Percentiles rank a stretch among this genome's conserved stretches.
Evolutionary conservation across 2,888 invertebrate genomes (phyloP).

Genomic region (Synergus gifuensis): DNA sequence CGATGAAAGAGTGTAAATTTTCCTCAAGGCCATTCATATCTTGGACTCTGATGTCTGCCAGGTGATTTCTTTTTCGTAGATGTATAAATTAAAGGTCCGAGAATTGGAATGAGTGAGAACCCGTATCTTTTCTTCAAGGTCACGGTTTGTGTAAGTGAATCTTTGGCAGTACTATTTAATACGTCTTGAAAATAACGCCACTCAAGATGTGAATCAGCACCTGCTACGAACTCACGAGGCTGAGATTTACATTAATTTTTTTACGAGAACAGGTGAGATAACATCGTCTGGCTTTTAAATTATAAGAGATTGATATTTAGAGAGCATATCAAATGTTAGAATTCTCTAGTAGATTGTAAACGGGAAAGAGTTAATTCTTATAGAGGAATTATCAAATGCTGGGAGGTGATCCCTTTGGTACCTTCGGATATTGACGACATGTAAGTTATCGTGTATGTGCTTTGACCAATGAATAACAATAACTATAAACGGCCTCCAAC

Average conservation of each 20-base stretch:
- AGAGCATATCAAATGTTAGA: too few species aligned
- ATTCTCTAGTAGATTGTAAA: too few species aligned
- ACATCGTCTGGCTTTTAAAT: too few species aligned
- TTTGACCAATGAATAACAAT: constrained; percentile 39
- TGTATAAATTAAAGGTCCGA: constrained; percentile 31
- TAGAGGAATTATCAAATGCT: too few species aligned
- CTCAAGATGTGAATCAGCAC: background rate
- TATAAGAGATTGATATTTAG: too few species aligned
- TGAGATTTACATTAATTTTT: background rate
- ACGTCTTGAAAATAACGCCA: background rate
- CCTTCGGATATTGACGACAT: constrained; percentile 3
- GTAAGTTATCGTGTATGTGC: constrained; percentile 12
- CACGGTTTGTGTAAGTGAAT: constrained; percentile 1
- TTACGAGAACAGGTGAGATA: background rate
- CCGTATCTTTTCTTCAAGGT: constrained; percentile 25
- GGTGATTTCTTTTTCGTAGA: constrained; percentile 27
- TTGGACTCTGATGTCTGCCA: background rate
- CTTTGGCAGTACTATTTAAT: constrained; percentile 12
- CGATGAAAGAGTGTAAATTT: constrained; percentile 17
- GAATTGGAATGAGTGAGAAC: constrained; percentile 30
- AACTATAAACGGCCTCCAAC: constrained; percentile 33
- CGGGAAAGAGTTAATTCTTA: too few species aligned
- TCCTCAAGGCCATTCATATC: constrained; percentile 19
- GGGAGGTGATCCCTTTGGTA: too few species aligned
- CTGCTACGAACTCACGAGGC: background rate